Evolutionary conservation across 2,113 vertebrate species (phyloP), one percentile per base, ranked within the genome.

Genomic region (Saimiri boliviensis): DNA sequence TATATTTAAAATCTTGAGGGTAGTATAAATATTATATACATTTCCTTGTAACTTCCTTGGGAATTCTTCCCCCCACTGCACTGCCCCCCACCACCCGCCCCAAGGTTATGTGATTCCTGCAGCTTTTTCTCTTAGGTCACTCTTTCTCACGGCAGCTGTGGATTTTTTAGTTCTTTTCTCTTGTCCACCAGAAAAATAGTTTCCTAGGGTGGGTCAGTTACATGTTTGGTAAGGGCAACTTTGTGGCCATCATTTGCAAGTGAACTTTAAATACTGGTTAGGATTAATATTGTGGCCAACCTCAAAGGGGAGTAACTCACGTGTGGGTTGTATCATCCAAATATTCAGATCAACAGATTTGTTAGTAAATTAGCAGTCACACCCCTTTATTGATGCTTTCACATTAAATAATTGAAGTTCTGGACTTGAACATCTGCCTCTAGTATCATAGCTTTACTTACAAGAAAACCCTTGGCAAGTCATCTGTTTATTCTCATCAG

Each of bases 1-100:
- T 92, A 70, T 40, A 13, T 96, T 94, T 93, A 93, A 95, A 84
- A 95, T 86, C 45, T 80, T 86, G 30, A 97, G 74, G 45, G 56
- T 47, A 54, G 80, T 42, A 63, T 30, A 87, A 42, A 54, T 87
- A 91, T 52, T 54, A 23, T 20, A 8, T 79, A 30, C 6, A 56
- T 42, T 92, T 94, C 54, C 71, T 76, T 54, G 25, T 56, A 37
- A 77, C 25, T 90, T 84, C 54, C 40, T 63, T 92, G 79, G 54
- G 76, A 92, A 92, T 88, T 84, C 14, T 42, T 74, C 60, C 40
- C 66, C 27, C 30, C 6, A 23, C 52, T 1, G 14, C 52, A 52
- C 52, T 1, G 52, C 52, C 35, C 68, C 52, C 52, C 52, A 17
- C 52, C 5, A 20, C 19, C 35, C 35, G 19, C 60, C 13, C 19